These are phyloP conservation scores for Penaeus vannamei DNA, from an alignment of 1,140 invertebrate genomes.

Conservation along the genomic window DNA sequence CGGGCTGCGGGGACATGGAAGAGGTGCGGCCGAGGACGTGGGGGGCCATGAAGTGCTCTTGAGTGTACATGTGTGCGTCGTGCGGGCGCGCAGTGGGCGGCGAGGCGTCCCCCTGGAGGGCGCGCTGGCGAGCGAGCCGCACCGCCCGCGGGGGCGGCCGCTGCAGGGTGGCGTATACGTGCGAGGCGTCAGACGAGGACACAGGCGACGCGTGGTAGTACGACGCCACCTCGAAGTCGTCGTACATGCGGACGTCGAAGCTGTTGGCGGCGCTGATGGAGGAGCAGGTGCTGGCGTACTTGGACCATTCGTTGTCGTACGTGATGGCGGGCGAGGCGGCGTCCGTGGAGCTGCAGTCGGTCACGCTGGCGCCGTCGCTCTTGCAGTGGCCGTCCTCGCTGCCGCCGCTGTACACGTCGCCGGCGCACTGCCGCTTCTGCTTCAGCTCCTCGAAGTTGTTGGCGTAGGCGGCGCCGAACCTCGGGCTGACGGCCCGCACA, in stretches of 20 bases:
- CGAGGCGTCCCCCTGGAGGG: slow-evolving; percentile 30
- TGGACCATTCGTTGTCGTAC: slow-evolving; percentile 62
- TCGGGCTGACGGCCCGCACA: not conserved
- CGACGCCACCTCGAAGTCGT: slow-evolving; percentile 65
- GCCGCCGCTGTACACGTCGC: slow-evolving; percentile 6
- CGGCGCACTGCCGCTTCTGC: slow-evolving; percentile 37
- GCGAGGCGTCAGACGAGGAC: slow-evolving; percentile 49
- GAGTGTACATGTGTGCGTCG: too few species aligned
- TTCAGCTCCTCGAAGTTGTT: slow-evolving; percentile 46
- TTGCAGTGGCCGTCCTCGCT: not conserved
- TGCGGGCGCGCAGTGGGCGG: too few species aligned
- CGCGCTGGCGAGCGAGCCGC: slow-evolving; percentile 37
- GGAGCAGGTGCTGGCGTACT: slow-evolving; percentile 64
- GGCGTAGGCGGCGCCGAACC: slow-evolving; percentile 49
- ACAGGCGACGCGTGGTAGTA: slow-evolving; percentile 60
- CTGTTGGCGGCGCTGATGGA: slow-evolving; percentile 64
- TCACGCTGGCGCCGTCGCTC: slow-evolving; percentile 46
- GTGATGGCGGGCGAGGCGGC: slow-evolving; percentile 41
- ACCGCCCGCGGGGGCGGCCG: slow-evolving; percentile 26
- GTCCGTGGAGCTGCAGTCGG: slow-evolving; percentile 63
- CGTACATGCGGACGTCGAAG: slow-evolving; percentile 66
- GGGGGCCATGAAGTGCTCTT: too few species aligned
- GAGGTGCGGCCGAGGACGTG: too few species aligned
- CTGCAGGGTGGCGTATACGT: slow-evolving; percentile 62
- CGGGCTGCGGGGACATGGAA: too few species aligned